phyloP scores from a whole-genome alignment of 2,113 vertebrate genomes.

The Anolis carolinensis region DNA sequence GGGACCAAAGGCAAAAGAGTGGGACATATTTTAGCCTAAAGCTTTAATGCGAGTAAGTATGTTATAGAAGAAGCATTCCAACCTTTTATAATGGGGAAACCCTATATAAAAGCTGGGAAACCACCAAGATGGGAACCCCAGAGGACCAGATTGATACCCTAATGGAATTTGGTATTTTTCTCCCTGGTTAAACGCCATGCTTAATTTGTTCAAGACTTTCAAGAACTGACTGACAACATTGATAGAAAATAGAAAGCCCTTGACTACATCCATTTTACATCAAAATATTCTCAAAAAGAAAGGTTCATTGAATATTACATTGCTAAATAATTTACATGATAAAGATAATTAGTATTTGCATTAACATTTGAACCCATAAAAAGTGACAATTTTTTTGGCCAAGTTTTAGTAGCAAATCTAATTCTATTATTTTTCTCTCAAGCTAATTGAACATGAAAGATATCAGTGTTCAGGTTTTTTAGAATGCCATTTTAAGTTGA shows the following conservation, averaged over 20 bases:
- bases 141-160: no score
- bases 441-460: conserved; percentile 27
- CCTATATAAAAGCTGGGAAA: no score
- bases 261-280: not conserved
- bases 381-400: conserved; percentile 40
- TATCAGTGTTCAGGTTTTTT: not conserved
- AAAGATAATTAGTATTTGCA: not conserved
- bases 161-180: not conserved
- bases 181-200: not conserved
- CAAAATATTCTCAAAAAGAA: not conserved
- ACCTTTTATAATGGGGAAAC: no score
- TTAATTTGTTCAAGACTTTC: not conserved
- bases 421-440: conserved; percentile 28
- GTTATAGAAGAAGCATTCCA: no score
- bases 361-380: not conserved
- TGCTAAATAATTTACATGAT: not conserved
- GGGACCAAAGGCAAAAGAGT: no score
- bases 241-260: not conserved
- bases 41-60: no score
- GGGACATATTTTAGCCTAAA: no score
- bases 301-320: not conserved
- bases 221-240: not conserved
- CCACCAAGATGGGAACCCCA: no score
- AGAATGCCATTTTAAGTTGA: conserved; percentile 28
- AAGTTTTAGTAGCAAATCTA: conserved; percentile 53